Base-by-base conservation (phyloP, 2,888 invertebrate genomes). In the Philopedon plagiatum region DNA sequence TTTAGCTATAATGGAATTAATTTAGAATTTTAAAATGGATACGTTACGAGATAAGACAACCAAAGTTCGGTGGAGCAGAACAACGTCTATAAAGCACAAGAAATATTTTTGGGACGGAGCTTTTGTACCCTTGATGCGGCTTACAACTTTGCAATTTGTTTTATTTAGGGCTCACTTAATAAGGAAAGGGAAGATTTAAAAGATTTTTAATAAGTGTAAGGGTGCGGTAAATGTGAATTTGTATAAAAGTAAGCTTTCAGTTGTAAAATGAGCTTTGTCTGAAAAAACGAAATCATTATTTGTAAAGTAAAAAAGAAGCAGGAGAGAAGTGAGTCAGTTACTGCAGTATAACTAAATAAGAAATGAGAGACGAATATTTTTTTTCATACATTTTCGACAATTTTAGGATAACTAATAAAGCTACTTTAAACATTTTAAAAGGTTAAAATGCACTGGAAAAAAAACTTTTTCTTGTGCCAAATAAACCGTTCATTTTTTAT, bases 21-120 rank as follows among this genome's bases (percentile, higher is more conserved):
- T 64, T 64, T 54, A 15, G 21, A 18, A 18, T 18, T 41, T 11
- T 9, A 26, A 56, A 56, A 41, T 37, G 29, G 65, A 41, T 37
- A 34, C 63, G 29, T 65, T 65, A 54, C 13, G n/a, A 41, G 65
- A 65, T 65, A 65, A 65, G 19, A 56, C 41, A 65, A 37, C 37
- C 39, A n/a, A 44, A 56, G 29, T 26, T 41, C 56, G 39, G 39
- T 56, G 19, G n/a, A 65, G 56, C 56, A 23, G 65, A 65, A 56
- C 41, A 56, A 56, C 37, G 23, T 41, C 56, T 56, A 32, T 29
- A 56, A 65, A 65, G 56, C 56, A 37, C 18, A 26, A 15, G 56
- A 18, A 65, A 56, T 65, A 56, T 56, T 56, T 65, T 41, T n/a
- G 19, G 37, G 21, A 56, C 21, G 23, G 29, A 15, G 21, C 39